phyloP scores from a whole-genome alignment of 2,113 vertebrate species.

The Pseudorectes ferrugineus region DNA sequence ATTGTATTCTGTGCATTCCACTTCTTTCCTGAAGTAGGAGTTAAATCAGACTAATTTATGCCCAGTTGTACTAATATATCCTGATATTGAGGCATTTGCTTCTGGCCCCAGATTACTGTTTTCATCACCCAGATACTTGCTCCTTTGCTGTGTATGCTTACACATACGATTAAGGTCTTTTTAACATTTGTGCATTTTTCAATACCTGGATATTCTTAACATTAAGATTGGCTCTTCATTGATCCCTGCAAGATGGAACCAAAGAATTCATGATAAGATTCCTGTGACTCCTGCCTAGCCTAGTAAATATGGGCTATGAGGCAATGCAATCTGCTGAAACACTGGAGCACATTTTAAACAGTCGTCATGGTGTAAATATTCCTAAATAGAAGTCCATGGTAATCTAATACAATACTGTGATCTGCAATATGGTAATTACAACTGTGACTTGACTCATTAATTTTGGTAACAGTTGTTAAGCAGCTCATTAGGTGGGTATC shows the following conservation, averaged over 20 bases:
- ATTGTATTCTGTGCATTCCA: not conserved
- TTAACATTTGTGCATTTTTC: not conserved
- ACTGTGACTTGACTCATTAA: slow-evolving; percentile 78
- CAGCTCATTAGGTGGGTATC: slow-evolving; percentile 77
- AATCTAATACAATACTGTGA: slow-evolving; percentile 70
- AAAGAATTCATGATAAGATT: slow-evolving; percentile 2
- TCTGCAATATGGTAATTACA: slow-evolving; percentile 75
- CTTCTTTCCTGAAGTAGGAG: not conserved
- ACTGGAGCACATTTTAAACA: slow-evolving; percentile 47
- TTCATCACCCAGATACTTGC: not conserved
- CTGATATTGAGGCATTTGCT: not conserved
- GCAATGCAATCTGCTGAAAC: slow-evolving; percentile 53
- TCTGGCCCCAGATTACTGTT: not conserved
- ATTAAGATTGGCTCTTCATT: not conserved
- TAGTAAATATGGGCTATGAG: slow-evolving; percentile 26
- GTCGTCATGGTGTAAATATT: slow-evolving; percentile 60
- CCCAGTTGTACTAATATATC: not conserved
- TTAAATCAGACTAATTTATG: not conserved
- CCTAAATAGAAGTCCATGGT: slow-evolving; percentile 63
- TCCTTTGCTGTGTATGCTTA: not conserved
- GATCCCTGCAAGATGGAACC: not conserved
- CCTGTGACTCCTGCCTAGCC: not conserved
- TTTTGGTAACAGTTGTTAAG: slow-evolving; percentile 80
- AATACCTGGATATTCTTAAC: not conserved
- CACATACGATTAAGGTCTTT: not conserved